Evolutionary conservation across 2,797 vertebrate species (phyloP), one percentile per base, ranked within the genome.

Genomic region (Gambusia yucatana): DNA sequence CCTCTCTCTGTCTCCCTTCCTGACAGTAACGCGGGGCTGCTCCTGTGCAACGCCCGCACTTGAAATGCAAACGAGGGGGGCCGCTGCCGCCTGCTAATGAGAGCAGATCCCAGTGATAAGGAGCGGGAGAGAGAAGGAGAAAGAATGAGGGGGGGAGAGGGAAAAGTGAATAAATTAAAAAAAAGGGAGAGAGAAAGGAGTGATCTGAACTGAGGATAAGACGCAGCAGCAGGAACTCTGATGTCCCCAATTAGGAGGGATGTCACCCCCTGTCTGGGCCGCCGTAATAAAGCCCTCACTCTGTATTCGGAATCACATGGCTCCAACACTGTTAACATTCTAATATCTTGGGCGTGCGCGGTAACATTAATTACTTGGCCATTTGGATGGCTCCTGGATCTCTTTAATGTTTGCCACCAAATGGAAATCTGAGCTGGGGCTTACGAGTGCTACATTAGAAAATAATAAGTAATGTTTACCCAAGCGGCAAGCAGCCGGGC

Each of bases 261-360:
- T 98, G 98, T 99, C 97, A 98, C 97, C 97, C 97, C 97, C 97
- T 95, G 97, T 97, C 97, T 97, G 95, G 96, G 96, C 96, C 95
- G 96, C 90, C 94, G 96, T 98, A 98, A 98, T 98, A 99, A 99
- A 99, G 97, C 98, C 97, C 97, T 98, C 97, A 97, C 98, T 98
- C 96, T 94, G 97, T 98, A 99, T 99, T 99, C 97, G 96, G 96
- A 97, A 97, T 97, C 98, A 98, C 97, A 98, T 95, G 95, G 97
- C 96, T 97, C 97, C 96, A 97, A 97, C 97, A 97, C 97, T 98
- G 97, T 99, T 99, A 99, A 99, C 98, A 99, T 99, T 97, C 97
- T 99, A 98, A 99, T 98, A 97, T 98, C 96, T 97, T 97, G 97
- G 97, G 96, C 96, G 97, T 98, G 98, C 96, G 77, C 89, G 95